Evolutionary conservation across 2,888 invertebrate genomes (phyloP).

Genomic region (Mimachlamys varia): DNA sequence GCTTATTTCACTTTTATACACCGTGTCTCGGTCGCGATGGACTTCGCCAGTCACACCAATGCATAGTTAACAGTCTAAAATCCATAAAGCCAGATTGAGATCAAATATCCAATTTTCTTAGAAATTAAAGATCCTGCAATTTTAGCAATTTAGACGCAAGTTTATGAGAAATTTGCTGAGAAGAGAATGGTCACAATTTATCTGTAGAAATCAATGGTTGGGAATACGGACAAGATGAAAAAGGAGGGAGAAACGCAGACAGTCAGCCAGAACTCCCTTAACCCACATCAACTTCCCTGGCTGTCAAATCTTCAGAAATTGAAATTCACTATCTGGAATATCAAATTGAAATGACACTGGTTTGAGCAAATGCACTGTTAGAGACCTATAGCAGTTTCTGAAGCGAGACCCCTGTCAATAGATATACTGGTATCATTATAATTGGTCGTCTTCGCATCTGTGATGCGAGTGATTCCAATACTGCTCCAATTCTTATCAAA

Average conservation of each 20-base stretch:
- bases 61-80: slow-evolving; percentile 49
- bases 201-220: background rate
- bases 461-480: slow-evolving; percentile 11
- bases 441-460: background rate
- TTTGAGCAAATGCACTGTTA: slow-evolving; percentile 17
- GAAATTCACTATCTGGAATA: slow-evolving; percentile 34
- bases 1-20: slow-evolving; percentile 36
- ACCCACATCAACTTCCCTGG: background rate
- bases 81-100: slow-evolving; percentile 48
- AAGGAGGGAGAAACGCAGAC: background rate
- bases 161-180: slow-evolving; percentile 47
- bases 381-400: background rate
- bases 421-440: background rate
- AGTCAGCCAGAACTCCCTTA: background rate
- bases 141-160: slow-evolving; percentile 49
- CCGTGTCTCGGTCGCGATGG: background rate
- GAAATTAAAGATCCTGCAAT: slow-evolving; percentile 54
- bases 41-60: slow-evolving; percentile 47
- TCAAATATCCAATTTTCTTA: slow-evolving; percentile 57
- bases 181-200: slow-evolving; percentile 36
- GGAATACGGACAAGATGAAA: background rate
- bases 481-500: background rate
- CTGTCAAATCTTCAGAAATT: slow-evolving; percentile 28
- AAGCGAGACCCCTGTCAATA: background rate
- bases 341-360: slow-evolving; percentile 31